Conservation (phyloP, 2,113 vertebrate species). For the Phaethon lepturus region DNA sequence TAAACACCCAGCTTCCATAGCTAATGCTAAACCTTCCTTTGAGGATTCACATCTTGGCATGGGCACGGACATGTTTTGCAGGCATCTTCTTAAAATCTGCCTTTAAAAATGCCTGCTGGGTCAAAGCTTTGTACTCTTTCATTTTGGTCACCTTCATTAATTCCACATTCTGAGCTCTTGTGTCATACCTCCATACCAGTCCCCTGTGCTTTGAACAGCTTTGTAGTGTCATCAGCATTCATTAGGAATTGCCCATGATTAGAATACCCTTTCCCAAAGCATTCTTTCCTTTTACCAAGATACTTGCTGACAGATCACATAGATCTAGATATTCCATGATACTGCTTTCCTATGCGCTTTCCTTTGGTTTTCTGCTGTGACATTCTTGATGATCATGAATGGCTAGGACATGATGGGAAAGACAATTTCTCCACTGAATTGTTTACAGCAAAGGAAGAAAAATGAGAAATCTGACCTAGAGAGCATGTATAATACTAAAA, state of each 20-base stretch:
- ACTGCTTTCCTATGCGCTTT: neutral
- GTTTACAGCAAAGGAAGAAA: neutral
- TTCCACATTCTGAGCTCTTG: neutral
- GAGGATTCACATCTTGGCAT: neutral
- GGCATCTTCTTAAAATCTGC: neutral
- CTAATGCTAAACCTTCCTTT: neutral
- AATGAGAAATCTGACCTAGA: neutral
- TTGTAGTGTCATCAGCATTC: neutral
- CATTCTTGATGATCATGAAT: neutral
- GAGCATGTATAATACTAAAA: neutral
- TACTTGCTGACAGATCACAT: neutral
- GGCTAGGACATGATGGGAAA: neutral
- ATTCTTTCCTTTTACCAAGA: neutral
- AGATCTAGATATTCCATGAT: neutral
- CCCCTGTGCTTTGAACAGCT: neutral
- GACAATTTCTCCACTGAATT: neutral
- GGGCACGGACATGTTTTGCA: neutral
- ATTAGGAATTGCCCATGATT: neutral
- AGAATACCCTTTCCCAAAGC: neutral
- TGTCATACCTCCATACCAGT: neutral
- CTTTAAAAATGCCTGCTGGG: neutral
- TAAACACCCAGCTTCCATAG: neutral
- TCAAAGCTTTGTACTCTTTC: neutral
- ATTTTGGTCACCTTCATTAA: neutral
- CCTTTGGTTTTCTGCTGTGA: neutral